Evolutionary conservation across 2,888 invertebrate species (phyloP), one percentile per base, ranked within the genome.

Genomic region (Drosophila maculinotata): DNA sequence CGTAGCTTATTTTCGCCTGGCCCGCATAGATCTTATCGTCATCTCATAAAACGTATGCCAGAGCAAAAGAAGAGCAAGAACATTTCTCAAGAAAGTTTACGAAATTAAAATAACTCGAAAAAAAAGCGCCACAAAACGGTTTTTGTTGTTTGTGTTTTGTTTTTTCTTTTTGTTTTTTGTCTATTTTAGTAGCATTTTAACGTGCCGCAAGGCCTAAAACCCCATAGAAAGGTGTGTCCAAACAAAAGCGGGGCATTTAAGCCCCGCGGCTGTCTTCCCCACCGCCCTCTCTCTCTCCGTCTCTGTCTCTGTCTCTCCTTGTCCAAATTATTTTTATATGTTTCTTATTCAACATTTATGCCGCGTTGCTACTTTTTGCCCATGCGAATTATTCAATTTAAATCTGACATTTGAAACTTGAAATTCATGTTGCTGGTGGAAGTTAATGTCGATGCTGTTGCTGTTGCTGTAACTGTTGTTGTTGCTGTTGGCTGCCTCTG

Each of bases 351-450:
- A 12, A 38, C 56, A 48, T 58, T 69, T 53, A 33, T 53, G 52
- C 47, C 35, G 64, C 47, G 51, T 70, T 56, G 57, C 39, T 47
- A 51, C 44, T 58, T 69, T 69, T 53, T 54, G 66, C n/a, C 44
- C 8, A 38, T 10, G 52, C 49, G 35, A 48, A 68, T 73, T 71
- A 73, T 71, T 71, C 71, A 71, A 71, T 71, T 73, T 68, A 28
- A 59, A 63, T 45, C 73, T 79, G 81, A 85, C 81, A 82, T 82
- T 82, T 79, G 87, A 84, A 80, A 83, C 84, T 84, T 67, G 84
- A 80, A 76, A 72, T 64, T 73, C 77, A 68, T 67, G 65, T 66
- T 67, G 65, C 41, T 58, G 63, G 52, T 57, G 45, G 42, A 66
- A 66, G 57, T 51, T 62, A 42, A 48, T 57, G 52, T 63, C 38